Evolutionary conservation across 2,888 invertebrate genomes (phyloP), one percentile per base, ranked within the genome.

Genomic region (Sinotaia quadrata): DNA sequence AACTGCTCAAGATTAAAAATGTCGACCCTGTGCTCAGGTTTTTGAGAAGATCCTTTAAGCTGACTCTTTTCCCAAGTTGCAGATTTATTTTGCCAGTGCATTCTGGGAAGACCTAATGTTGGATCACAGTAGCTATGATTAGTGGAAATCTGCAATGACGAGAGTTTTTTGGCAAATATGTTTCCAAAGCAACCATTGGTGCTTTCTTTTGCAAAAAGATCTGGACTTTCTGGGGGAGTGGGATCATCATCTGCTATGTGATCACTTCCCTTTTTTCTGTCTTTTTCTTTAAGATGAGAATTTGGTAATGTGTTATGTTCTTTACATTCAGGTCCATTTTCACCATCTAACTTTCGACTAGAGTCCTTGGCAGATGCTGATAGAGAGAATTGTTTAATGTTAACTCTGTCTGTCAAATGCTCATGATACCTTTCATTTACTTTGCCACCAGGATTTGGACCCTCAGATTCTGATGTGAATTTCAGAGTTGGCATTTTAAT

Each of bases 151-250:
- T 75, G 73, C 7, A 74, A 58, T 8, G 67, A 73, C 10, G 75
- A 73, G 29, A 76, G 59, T 18, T 77, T 78, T 61, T 78, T 80
- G 24, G 79, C 75, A 37, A 81, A 78, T 12, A 82, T 77, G 66
- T 78, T 80, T 31, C 80, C 72, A 69, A 82, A 81, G 54, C 82
- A 82, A 8, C 82, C 82, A 60, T 75, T 75, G 18, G 61, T 68
- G 51, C 56, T 44, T 18, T 57, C 54, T 12, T 65, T 67, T 8
- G 54, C 36, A 4, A 49, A 51, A 24, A 47, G 49, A 21, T 54
- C 62, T 3, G 44, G 15, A 21, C 56, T 60, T 24, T 49, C 57
- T 18, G 44, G 37, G 33, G 49, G 49, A n/a, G 27, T 24, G 27
- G 44, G 10, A 36, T 63, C 68, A 18, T 36, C 59, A n/a, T n/a